Conservation (phyloP, 2,113 vertebrate species). For the Benthochromis sp. region DNA sequence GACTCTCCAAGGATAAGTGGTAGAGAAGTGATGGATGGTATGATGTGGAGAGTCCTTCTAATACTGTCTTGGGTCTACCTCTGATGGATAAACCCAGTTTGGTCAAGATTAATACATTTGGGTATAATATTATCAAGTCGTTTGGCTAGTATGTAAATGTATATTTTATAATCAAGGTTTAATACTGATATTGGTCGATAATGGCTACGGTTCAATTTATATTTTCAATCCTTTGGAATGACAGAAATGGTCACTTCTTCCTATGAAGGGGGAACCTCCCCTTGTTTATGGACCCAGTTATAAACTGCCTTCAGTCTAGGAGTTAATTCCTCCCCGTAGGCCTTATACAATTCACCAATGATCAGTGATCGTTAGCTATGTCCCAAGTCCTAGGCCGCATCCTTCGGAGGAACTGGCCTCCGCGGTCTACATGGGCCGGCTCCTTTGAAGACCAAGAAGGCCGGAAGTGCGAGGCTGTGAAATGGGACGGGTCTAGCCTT, state of each 20-base stretch:
- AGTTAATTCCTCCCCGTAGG: not conserved
- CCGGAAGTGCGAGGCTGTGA: not conserved
- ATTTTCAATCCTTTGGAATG: not conserved
- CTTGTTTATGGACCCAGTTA: not conserved
- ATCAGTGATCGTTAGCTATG: not conserved
- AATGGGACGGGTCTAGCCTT: not conserved
- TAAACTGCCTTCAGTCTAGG: not conserved
- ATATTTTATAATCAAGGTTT: not conserved
- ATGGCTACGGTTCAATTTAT: not conserved
- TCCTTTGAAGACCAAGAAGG: not conserved
- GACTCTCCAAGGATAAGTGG: not conserved
- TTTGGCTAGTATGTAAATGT: not conserved
- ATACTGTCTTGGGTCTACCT: not conserved
- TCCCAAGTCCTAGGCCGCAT: not conserved
- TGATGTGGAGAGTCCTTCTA: not conserved
- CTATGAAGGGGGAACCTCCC: not conserved
- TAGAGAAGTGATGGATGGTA: not conserved
- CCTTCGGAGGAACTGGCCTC: not conserved
- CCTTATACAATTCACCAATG: not conserved
- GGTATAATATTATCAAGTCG: not conserved
- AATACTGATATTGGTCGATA: not conserved
- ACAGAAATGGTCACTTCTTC: not conserved
- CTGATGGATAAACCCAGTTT: not conserved
- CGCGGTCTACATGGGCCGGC: not conserved
- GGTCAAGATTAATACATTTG: not conserved